Evolutionary conservation across 2,888 invertebrate species (phyloP).

Genomic region (Thalpophila matura): DNA sequence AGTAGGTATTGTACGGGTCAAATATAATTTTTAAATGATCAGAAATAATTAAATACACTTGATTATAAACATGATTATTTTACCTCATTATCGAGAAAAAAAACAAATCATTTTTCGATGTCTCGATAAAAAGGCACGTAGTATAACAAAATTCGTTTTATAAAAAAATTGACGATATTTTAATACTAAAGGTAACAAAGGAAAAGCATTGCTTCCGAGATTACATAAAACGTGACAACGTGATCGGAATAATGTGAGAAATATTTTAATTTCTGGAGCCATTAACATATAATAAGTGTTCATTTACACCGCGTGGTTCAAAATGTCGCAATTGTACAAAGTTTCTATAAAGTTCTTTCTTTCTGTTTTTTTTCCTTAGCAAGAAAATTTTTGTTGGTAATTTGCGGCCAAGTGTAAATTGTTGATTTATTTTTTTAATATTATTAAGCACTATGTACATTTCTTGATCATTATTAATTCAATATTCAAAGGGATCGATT

Average conservation of each 20-base stretch:
- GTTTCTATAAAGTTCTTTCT: background rate
- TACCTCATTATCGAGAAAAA: conserved; percentile 14
- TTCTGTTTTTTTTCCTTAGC: background rate
- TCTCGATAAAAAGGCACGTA: conserved; percentile 1
- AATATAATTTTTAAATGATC: too few species aligned
- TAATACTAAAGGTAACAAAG: conserved; percentile 14
- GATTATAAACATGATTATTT: background rate
- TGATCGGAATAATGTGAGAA: conserved; percentile 4
- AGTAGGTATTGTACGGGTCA: too few species aligned
- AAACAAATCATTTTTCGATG: background rate
- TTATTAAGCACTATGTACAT: too few species aligned
- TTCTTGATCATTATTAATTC: too few species aligned
- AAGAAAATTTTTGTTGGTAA: too few species aligned
- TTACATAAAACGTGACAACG: conserved; percentile 32
- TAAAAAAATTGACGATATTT: conserved; percentile 39
- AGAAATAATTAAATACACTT: too few species aligned
- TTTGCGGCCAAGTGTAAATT: too few species aligned
- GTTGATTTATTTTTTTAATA: too few species aligned
- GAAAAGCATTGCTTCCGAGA: conserved; percentile 21
- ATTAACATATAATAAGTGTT: conserved; percentile 8
- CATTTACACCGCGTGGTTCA: background rate
- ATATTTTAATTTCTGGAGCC: background rate
- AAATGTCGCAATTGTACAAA: background rate
- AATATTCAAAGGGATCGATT: too few species aligned
- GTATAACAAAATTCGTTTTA: conserved; percentile 12